Evolutionary conservation across 2,888 invertebrate species (phyloP).

Genomic region (Nymphalis urticae): DNA sequence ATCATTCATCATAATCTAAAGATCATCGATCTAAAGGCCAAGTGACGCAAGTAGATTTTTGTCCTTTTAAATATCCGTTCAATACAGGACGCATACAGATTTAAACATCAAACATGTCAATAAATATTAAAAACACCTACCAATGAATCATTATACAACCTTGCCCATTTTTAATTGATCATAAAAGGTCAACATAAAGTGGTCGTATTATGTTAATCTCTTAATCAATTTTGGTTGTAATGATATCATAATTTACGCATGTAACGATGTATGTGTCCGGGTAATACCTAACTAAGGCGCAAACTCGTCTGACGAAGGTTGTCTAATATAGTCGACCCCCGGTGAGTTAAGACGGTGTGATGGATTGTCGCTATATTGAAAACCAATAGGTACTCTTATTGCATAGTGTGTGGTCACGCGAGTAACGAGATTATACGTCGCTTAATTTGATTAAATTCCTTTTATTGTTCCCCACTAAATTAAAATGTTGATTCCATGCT

Average conservation of each 20-base stretch:
- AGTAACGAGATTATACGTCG: constrained; percentile 57
- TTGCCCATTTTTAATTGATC: constrained; percentile 32
- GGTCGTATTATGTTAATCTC: constrained; percentile 19
- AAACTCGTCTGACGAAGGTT: constrained; percentile 67
- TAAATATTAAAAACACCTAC: constrained; percentile 28
- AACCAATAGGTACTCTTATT: constrained; percentile 64
- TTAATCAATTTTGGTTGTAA: constrained; percentile 11
- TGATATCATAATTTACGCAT: constrained; percentile 5
- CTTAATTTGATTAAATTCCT: constrained; percentile 54
- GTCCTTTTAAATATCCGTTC: constrained; percentile 31
- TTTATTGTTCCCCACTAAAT: constrained; percentile 27
- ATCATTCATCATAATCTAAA: background rate
- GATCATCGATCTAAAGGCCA: constrained; percentile 3
- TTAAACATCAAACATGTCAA: constrained; percentile 22
- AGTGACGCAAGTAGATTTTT: constrained; percentile 20
- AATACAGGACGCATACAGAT: constrained; percentile 26
- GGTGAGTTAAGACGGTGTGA: constrained; percentile 72
- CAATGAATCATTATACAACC: constrained; percentile 25
- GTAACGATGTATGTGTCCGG: constrained; percentile 22
- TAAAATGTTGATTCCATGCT: constrained; percentile 22
- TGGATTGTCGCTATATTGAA: constrained; percentile 78
- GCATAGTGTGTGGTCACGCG: constrained; percentile 67
- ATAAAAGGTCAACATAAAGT: constrained; percentile 29
- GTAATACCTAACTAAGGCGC: constrained; percentile 42
- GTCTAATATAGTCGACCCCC: constrained; percentile 79